Conservation (phyloP, 1,140 invertebrate genomes). For the Listronotus bonariensis region DNA sequence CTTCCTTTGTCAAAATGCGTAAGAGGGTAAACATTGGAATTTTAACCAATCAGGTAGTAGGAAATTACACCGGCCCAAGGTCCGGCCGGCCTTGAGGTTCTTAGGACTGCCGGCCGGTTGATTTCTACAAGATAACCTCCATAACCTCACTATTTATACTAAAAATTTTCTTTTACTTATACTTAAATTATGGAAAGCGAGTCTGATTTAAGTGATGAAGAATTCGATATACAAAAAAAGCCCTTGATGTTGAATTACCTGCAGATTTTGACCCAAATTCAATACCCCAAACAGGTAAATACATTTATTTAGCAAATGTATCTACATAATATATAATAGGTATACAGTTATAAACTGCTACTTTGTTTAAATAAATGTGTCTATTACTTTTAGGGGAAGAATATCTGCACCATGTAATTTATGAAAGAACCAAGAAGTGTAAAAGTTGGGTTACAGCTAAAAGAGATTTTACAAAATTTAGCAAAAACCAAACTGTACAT, state of each 20-base stretch:
- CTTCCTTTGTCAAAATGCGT: neutral
- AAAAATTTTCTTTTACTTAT: neutral
- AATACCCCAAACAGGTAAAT: constrained; percentile 48
- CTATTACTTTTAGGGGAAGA: constrained; percentile 48
- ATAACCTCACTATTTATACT: constrained; percentile 6
- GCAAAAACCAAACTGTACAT: constrained; percentile 42
- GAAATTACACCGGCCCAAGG: too few relatives aligned
- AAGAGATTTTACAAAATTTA: constrained; percentile 43
- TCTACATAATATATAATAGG: too few relatives aligned
- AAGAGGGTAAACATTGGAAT: neutral
- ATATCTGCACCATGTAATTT: constrained; percentile 53
- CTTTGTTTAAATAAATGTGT: neutral
- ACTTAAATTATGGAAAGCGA: constrained; percentile 19
- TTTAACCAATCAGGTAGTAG: neutral
- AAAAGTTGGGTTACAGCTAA: constrained; percentile 45
- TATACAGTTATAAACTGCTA: neutral
- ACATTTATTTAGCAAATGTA: neutral
- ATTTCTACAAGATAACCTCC: constrained; percentile 18
- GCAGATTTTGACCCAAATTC: constrained; percentile 52
- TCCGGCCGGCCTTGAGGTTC: neutral
- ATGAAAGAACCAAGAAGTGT: constrained; percentile 47
- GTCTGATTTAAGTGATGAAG: constrained; percentile 36
- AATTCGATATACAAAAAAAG: constrained; percentile 44
- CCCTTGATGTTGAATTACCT: constrained; percentile 49
- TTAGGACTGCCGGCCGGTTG: neutral